Conservation (phyloP, 2,113 vertebrate genomes). For the Brevimyrus niger region DNA sequence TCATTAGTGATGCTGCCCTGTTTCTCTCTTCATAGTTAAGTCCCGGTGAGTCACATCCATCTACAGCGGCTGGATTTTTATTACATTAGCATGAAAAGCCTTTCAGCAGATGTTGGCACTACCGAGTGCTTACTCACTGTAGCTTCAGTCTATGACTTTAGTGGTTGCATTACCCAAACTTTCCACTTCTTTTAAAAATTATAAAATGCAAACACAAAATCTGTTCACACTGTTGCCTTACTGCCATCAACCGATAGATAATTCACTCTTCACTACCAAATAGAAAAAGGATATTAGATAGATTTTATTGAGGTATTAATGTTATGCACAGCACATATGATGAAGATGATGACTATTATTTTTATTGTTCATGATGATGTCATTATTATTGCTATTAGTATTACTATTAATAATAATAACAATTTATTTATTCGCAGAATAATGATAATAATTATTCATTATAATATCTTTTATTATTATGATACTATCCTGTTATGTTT, state of each 20-base stretch:
- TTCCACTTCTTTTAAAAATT: neutral
- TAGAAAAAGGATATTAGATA: neutral
- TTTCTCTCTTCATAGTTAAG: conserved; percentile 22
- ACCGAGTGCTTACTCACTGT: conserved; percentile 13
- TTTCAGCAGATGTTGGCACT: conserved; percentile 44
- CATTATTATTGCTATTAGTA: neutral
- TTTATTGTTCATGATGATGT: neutral
- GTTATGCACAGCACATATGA: neutral
- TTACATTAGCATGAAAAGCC: conserved; percentile 49
- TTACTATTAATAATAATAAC: too few species aligned
- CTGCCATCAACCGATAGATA: neutral
- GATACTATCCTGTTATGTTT: neutral
- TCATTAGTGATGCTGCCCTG: conserved; percentile 29
- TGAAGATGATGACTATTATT: neutral
- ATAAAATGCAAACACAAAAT: neutral
- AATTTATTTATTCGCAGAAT: neutral
- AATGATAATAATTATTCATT: neutral
- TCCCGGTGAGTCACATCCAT: conserved; percentile 39
- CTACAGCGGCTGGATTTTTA: conserved; percentile 41
- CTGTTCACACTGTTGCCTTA: neutral
- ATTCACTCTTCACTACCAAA: neutral
- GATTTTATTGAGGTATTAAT: neutral
- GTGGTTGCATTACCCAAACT: conserved; percentile 19
- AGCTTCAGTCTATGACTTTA: conserved; percentile 32
- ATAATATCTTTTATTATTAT: neutral